phyloP scores from a whole-genome alignment of 2,888 invertebrate genomes.

The Drosophila anomalata region DNA sequence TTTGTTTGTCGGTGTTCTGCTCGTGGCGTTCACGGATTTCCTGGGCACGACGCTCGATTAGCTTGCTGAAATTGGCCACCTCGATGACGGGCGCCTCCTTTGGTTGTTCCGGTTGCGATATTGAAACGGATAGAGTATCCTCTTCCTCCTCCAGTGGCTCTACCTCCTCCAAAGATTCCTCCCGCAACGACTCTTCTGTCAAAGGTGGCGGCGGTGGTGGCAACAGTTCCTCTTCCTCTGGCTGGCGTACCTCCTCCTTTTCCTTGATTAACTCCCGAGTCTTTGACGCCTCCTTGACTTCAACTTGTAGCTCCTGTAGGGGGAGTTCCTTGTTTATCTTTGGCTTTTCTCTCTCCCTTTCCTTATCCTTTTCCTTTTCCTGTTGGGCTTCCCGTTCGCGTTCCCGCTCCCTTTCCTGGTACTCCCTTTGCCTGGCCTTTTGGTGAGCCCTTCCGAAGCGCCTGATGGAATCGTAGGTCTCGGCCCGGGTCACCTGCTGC shows the following conservation, averaged over 20 bases:
- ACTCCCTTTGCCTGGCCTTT: constrained; percentile 78
- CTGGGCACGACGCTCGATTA: constrained; percentile 79
- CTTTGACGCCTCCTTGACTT: constrained; percentile 12
- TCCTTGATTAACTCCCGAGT: constrained; percentile 15
- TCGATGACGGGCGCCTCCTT: constrained; percentile 81
- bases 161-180: constrained; percentile 9
- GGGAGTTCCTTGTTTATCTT: constrained; percentile 35
- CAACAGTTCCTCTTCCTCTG: constrained; percentile 41
- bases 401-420: constrained; percentile 60
- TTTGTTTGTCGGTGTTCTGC: constrained; percentile 1
- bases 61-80: constrained; percentile 78
- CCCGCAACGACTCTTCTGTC: constrained; percentile 24
- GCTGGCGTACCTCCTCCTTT: constrained; percentile 8
- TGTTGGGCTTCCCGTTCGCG: constrained; percentile 56
- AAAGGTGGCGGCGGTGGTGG: constrained; percentile 64
- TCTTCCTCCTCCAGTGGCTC: constrained; percentile 20
- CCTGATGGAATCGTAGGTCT: constrained; percentile 82
- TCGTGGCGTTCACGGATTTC: constrained; percentile 66
- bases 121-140: constrained; percentile 43
- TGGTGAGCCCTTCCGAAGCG: constrained; percentile 82
- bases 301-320: constrained; percentile 21
- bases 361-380: constrained; percentile 45
- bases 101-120: constrained; percentile 63
- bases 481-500: constrained; percentile 66
- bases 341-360: constrained; percentile 43